These are phyloP conservation scores for Rallus crepitans DNA, from an alignment of 2,797 vertebrate genomes.

Conservation along the genomic window DNA sequence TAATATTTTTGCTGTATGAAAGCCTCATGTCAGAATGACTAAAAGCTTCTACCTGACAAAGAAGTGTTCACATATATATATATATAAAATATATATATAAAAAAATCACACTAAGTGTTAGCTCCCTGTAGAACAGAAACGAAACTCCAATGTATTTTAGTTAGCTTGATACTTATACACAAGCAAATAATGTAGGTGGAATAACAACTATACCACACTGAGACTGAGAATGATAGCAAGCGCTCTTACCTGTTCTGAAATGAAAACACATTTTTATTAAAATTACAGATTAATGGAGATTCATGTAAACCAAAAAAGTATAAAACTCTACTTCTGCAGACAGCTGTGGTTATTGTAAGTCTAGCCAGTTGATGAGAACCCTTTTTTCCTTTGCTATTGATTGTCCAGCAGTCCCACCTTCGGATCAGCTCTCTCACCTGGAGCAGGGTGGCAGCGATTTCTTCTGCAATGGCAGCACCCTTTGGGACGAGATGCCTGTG, in stretches of 20 bases:
- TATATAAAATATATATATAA: slow-evolving; percentile 13
- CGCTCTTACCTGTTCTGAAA: slow-evolving; percentile 10
- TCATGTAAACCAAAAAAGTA: not conserved
- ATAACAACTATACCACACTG: not conserved
- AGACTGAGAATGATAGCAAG: not conserved
- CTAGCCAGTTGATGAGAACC: not conserved
- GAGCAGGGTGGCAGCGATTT: not conserved
- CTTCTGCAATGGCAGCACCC: not conserved
- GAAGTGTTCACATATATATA: slow-evolving; percentile 67
- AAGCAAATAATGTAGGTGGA: slow-evolving; percentile 38
- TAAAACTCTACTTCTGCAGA: not conserved
- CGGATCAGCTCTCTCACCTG: not conserved
- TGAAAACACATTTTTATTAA: slow-evolving; percentile 38
- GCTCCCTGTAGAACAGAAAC: slow-evolving; percentile 64
- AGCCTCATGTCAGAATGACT: slow-evolving; percentile 78
- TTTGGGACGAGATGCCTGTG: too few relatives aligned
- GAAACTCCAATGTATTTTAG: slow-evolving; percentile 10
- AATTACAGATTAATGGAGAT: slow-evolving; percentile 15
- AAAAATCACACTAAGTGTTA: slow-evolving; percentile 67
- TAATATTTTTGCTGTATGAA: slow-evolving; percentile 81
- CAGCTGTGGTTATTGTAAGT: not conserved
- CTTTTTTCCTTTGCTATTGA: not conserved
- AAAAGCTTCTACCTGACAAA: slow-evolving; percentile 80
- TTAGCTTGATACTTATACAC: not conserved
- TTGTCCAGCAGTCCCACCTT: not conserved